Percentiles rank a stretch among this genome's conserved stretches.
phyloP scores from a whole-genome alignment of 2,113 vertebrate species.

The Nannobrachium achirus region DNA sequence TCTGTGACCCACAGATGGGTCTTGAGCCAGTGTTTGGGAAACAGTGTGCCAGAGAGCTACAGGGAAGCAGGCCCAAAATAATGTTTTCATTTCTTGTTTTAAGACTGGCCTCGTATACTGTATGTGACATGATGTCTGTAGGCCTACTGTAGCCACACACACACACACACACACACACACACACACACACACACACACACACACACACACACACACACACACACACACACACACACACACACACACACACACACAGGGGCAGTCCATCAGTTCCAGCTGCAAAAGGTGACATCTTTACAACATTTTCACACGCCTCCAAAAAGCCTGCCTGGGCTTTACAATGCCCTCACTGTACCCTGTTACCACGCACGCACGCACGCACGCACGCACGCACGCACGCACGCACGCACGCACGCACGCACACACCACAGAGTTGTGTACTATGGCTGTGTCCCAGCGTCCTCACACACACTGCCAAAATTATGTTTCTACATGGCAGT shows the following conservation, averaged over 20 bases:
- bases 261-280: conserved; percentile 69
- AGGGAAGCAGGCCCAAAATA: too few relatives aligned
- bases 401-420: conserved; percentile 15
- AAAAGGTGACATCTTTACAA: conserved; percentile 72
- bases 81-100: neutral
- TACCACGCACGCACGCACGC: neutral
- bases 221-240: conserved; percentile 14
- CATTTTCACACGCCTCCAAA: conserved; percentile 70
- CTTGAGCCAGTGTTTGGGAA: too few relatives aligned
- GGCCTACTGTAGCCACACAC: conserved; percentile 1
- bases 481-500: too few relatives aligned
- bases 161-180: neutral
- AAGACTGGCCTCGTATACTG: neutral
- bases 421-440: conserved; percentile 1
- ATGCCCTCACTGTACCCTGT: conserved; percentile 68
- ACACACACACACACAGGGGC: conserved; percentile 39
- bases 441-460: too few relatives aligned
- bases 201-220: neutral
- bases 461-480: too few relatives aligned
- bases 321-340: conserved; percentile 52
- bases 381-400: conserved; percentile 13
- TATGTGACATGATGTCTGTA: conserved; percentile 21
- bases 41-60: conserved; percentile 6
- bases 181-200: neutral
- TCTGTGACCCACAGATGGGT: too few relatives aligned